phyloP scores from a whole-genome alignment of 2,113 vertebrate genomes.

The Toxostoma redivivum region DNA sequence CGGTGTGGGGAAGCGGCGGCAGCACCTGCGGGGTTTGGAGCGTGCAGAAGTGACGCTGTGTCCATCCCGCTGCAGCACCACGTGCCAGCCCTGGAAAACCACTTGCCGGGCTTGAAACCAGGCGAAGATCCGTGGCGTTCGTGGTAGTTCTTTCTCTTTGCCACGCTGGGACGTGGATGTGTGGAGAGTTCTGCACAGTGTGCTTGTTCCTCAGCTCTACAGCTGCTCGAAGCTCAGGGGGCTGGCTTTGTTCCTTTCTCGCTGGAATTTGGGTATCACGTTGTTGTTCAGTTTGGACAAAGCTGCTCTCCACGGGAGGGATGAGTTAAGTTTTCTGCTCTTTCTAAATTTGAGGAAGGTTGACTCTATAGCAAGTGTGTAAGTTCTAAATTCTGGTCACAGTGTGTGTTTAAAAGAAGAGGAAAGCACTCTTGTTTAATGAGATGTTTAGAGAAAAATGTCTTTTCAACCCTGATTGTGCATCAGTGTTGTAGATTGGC shows the following conservation, averaged over 20 bases:
- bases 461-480: neutral
- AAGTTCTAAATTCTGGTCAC: neutral
- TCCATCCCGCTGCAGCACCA: accelerated
- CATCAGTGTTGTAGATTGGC: accelerated
- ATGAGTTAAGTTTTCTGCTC: neutral
- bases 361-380: accelerated
- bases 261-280: accelerated
- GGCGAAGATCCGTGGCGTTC: accelerated
- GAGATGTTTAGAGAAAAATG: neutral
- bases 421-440: neutral
- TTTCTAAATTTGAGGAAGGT: neutral
- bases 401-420: neutral
- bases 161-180: accelerated
- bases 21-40: accelerated
- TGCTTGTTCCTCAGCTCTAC: no score
- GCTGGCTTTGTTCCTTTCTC: no score
- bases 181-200: accelerated
- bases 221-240: neutral
- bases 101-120: accelerated
- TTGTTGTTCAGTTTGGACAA: accelerated
- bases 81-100: neutral
- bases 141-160: neutral
- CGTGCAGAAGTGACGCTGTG: accelerated
- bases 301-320: accelerated
- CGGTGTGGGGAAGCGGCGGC: neutral